Evolutionary conservation across 2,797 vertebrate genomes (phyloP), one percentile per base, ranked within the genome.

Genomic region (Phoebastria nigripes): DNA sequence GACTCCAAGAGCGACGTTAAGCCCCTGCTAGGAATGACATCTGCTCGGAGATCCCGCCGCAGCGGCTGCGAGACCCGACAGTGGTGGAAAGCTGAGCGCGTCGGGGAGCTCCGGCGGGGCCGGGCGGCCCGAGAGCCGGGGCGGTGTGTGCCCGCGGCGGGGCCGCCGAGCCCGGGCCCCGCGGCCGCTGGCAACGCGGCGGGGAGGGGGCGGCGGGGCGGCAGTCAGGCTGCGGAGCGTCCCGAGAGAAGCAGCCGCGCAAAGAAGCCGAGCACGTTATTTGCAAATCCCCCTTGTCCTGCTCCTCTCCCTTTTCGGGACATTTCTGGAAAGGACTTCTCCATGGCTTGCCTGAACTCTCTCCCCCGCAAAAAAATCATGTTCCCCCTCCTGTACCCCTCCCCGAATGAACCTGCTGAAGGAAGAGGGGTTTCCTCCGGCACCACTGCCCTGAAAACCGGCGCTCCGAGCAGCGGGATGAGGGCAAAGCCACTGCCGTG

Each of bases 401-500:
- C 20, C 65, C 25, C 17, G 6, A 72, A 82, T 33, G 26, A 93
- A 56, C 65, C 70, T 90, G 55, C 4, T 52, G 78, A 59, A 56
- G 21, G 25, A 44, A 11, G 4, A 0, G 13, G 8, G 5, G 1
- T 11, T 29, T 67, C 5, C 33, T 69, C 5, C 6, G 1, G 22
- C 3, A 0, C 15, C 47, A 7, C 46, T n/a, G 54, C 37, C 37
- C 58, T 26, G 55, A 4, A 52, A 76, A 81, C 6, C 4, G 1
- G 37, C 6, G 2, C 39, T 82, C 28, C 4, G 16, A n/a, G 44
- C 20, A 44, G 44, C 3, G 37, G 33, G 8, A 16, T 18, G 46
- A 13, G 35, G 15, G 11, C 19, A 41, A 44, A 72, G 35, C 5
- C 10, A 2, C 54, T n/a, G 65, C 39, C 20, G 7, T 21, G 54